Percentiles rank a stretch among this genome's conserved stretches.
These are phyloP conservation scores for Drosophila borealis DNA, from an alignment of 2,888 invertebrate species.

Conservation along the genomic window DNA sequence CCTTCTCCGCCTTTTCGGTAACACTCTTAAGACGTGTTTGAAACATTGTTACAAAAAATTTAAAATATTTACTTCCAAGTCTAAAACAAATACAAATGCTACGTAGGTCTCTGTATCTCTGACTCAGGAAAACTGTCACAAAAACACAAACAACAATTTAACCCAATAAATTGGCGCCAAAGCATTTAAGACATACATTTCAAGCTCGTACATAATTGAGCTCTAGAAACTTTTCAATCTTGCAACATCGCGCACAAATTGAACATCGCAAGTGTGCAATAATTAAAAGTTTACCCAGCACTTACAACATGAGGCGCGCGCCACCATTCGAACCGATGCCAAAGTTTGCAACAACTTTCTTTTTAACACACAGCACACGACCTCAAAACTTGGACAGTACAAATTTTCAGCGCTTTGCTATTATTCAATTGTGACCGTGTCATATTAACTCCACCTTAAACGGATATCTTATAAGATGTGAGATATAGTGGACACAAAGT, in stretches of 20 bases:
- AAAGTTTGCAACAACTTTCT: slow-evolving; percentile 63
- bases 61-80: not conserved
- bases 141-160: slow-evolving; percentile 37
- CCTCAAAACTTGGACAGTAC: slow-evolving; percentile 6
- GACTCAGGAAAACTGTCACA: no score
- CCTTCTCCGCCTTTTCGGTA: slow-evolving; percentile 33
- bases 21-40: slow-evolving; percentile 5
- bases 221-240: slow-evolving; percentile 70
- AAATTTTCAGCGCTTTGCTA: slow-evolving; percentile 12
- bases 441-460: slow-evolving; percentile 28
- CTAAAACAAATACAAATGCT: slow-evolving; percentile 8
- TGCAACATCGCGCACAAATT: slow-evolving; percentile 71
- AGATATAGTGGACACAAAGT: slow-evolving; percentile 1
- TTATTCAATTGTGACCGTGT: slow-evolving; percentile 49
- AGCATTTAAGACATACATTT: slow-evolving; percentile 11
- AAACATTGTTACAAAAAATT: slow-evolving; percentile 49
- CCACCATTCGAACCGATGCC: slow-evolving; percentile 2
- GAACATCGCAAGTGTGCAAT: slow-evolving; percentile 69
- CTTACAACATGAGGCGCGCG: slow-evolving; percentile 14
- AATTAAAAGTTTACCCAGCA: slow-evolving; percentile 66
- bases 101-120: not conserved
- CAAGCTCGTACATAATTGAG: slow-evolving; percentile 64
- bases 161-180: slow-evolving; percentile 34
- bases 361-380: slow-evolving; percentile 49
- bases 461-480: not conserved